phyloP scores from a whole-genome alignment of 37 sponge, comb jelly and placozoan genomes.

The Trichoplax adhaerens region DNA sequence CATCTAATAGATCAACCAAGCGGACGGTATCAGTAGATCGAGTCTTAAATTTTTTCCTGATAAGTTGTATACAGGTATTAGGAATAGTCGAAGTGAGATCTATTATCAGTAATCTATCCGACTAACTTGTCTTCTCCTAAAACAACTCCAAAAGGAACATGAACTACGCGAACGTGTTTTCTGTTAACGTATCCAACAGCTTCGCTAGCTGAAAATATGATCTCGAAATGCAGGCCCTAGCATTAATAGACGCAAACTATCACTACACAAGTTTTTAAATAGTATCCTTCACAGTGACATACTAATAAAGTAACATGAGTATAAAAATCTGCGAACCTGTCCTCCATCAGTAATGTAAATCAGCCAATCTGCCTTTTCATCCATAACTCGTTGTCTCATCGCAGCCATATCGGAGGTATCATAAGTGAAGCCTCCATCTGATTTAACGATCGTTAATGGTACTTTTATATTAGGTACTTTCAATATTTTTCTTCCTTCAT shows the following conservation, averaged over 20 bases:
- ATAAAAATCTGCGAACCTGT: slow-evolving; percentile 31
- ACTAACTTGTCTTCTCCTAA: slow-evolving; percentile 82
- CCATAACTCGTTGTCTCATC: slow-evolving; percentile 54
- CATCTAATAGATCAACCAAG: slow-evolving; percentile 72
- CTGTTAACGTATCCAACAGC: slow-evolving; percentile 56
- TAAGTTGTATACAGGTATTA: no score
- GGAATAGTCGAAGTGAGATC: no score
- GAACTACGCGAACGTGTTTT: slow-evolving; percentile 34
- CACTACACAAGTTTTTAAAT: background rate
- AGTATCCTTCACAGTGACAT: background rate
- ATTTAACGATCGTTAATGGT: slow-evolving; percentile 81
- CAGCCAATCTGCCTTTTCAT: slow-evolving; percentile 78
- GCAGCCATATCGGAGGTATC: slow-evolving; percentile 95
- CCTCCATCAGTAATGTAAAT: slow-evolving; percentile 94
- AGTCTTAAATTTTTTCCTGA: slow-evolving; percentile 65
- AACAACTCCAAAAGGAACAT: slow-evolving; percentile 96
- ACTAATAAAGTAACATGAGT: slow-evolving; percentile 3
- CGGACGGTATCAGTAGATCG: slow-evolving; percentile 70
- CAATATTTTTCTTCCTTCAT: slow-evolving; percentile 39
- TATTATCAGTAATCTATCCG: background rate
- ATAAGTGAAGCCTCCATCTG: slow-evolving; percentile 91
- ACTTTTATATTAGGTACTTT: slow-evolving; percentile 6
- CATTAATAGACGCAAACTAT: background rate
- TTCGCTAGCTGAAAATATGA: slow-evolving; percentile 39
- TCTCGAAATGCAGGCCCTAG: slow-evolving; percentile 51